Base-by-base conservation (phyloP, 1,140 invertebrate species). In the Rhopalosiphum padi region DNA sequence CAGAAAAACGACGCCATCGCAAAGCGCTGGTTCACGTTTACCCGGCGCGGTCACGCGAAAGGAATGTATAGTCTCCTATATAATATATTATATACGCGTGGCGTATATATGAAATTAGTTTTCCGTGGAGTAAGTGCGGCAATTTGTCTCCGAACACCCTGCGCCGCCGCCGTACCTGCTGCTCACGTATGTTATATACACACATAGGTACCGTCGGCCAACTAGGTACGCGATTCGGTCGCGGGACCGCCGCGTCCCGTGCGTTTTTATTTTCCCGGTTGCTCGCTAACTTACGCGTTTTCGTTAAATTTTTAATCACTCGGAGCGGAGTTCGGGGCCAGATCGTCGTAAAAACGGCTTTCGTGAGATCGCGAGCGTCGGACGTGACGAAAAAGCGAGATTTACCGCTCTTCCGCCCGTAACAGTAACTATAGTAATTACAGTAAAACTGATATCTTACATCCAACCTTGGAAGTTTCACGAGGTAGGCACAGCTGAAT, bases 331-430 rank as follows among this genome's bases (percentile, higher is more conserved):
- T 83, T 83, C 35, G 35, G 82, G 11, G 35, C 82, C 35, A 18
- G 8, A 35, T 25, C 83, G 83, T 43, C 41, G 85, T 86, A 25
- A 86, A 86, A 86, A 86, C 15, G 43, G 82, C 82, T 37, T 83
- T 83, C 35, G 8, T 23, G 37, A 83, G 41, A 46, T 3, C 9
- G 25, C 43, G 3, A 82, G 30, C 7, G 82, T 30, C 85, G 85
- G 85, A 46, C 85, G 43, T 86, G 85, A 86, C 85, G 9, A 46
- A 86, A 86, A 46, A 86, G 23, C 85, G 43, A 86, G 85, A 46
- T 48, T 46, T 23, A 43, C 43, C 25, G 35, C n/a, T 41, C 21
- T 7, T 37, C 82, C 7, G 3, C 77, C 77, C 30, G 5, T 6
- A 6, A n/a, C 3, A 18, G 60, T 68, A 53, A 53, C 21, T 53